Base-by-base conservation (phyloP, 2,113 vertebrate species). In the Pangasianodon hypophthalmus region DNA sequence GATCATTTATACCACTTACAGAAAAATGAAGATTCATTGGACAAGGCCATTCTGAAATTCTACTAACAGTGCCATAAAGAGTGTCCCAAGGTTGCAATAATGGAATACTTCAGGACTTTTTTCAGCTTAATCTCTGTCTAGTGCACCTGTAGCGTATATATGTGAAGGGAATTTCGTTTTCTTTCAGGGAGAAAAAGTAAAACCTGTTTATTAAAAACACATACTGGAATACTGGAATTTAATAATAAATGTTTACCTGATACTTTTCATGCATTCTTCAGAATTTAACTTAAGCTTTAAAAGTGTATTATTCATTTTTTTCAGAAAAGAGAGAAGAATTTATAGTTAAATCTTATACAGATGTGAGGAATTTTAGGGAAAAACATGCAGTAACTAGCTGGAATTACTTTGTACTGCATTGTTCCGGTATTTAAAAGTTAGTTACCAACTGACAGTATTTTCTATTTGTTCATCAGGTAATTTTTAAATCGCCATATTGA, bases 1-100 rank as follows among this genome's bases (percentile, higher is more conserved):
- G 19, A 87, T 80, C 44, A 80, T 54, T 91, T 86, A 77, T 90
- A 48, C 62, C 58, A 71, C 50, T 91, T 69, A 86, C 4, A 56
- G 54, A 85, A 69, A 86, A 64, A 86, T 67, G n/a, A 81, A 88
- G 71, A 86, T 79, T 69, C 44, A 88, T 58, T 56, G 52, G 84
- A 90, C 48, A 81, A 81, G 75, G 10, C 8, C 37, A 54, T 64
- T 32, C 19, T 41, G 24, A 89, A 75, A 58, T 67, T 82, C 77
- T 26, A 52, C 29, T 8, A 44, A 88, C n/a, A 26, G 37, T 88
- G 21, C 52, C 26, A 32, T 46, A 60, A 84, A 84, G 32, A n/a
- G 46, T 58, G 64, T n/a, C 19, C 16, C 81, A 88, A 75, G 52
- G 88, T 48, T 32, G 32, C 2, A 18, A 29, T 80, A 37, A 60